These are phyloP conservation scores for Drepanosiphum platanoidis DNA, from an alignment of 2,888 invertebrate species.

Conservation along the genomic window DNA sequence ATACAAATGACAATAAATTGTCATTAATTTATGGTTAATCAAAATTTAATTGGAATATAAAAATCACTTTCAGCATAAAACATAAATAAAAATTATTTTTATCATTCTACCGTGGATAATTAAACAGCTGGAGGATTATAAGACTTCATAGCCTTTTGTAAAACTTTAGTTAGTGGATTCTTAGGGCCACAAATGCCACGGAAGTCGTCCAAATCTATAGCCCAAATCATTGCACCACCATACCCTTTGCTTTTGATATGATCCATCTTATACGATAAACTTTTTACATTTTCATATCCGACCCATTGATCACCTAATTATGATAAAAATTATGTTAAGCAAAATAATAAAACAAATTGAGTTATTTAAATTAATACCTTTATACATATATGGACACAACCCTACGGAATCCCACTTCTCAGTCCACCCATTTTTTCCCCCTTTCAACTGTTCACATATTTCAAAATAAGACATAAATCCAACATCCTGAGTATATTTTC, in stretches of 20 bases:
- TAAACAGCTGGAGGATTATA: slow-evolving; percentile 67
- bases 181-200: slow-evolving; percentile 81
- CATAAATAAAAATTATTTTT: no score
- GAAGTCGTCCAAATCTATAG: slow-evolving; percentile 92
- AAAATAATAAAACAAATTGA: background rate
- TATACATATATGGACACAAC: slow-evolving; percentile 85
- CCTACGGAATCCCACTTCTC: slow-evolving; percentile 85
- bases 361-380: no score
- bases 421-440: slow-evolving; percentile 80
- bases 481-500: slow-evolving; percentile 85
- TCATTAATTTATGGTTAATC: no score
- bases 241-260: slow-evolving; percentile 85
- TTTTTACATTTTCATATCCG: slow-evolving; percentile 84
- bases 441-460: slow-evolving; percentile 70
- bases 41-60: no score
- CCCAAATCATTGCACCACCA: slow-evolving; percentile 92
- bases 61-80: no score
- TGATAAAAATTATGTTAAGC: slow-evolving; percentile 7
- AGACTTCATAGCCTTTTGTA: slow-evolving; percentile 78
- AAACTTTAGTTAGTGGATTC: slow-evolving; percentile 79
- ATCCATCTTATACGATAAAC: slow-evolving; percentile 89
- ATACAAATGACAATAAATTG: no score
- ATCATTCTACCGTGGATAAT: slow-evolving; percentile 66
- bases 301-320: slow-evolving; percentile 84
- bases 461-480: slow-evolving; percentile 90